A percentile compares a stretch with the other conserved stretches of the same genome.
These are phyloP conservation scores for Nilaparvata lugens DNA, from an alignment of 1,140 invertebrate species.

Conservation along the genomic window DNA sequence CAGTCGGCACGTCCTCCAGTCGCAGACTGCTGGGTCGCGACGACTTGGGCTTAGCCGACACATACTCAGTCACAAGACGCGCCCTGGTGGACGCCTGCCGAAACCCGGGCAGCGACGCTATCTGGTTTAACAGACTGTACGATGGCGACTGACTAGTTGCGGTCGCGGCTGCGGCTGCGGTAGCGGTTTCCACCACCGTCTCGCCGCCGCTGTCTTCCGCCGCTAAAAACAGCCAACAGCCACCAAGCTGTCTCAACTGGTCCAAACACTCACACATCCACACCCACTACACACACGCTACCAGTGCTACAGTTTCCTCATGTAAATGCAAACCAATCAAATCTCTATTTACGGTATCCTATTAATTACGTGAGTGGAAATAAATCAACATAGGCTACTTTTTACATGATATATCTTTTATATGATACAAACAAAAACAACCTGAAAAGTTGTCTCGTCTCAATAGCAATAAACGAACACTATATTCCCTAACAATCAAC, in stretches of 20 bases:
- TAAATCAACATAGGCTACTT: too few species aligned
- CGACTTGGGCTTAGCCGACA: conserved; percentile 36
- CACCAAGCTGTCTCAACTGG: conserved; percentile 15
- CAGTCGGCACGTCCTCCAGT: conserved; percentile 44
- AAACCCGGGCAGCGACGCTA: conserved; percentile 50
- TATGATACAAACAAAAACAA: too few species aligned
- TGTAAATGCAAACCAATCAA: too few species aligned
- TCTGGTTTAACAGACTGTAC: conserved; percentile 44
- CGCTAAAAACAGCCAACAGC: conserved; percentile 9
- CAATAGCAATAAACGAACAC: too few species aligned
- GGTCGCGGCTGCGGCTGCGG: too few species aligned
- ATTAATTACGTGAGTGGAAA: too few species aligned
- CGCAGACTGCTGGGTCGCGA: conserved; percentile 27
- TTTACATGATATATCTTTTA: too few species aligned
- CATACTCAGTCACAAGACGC: conserved; percentile 52
- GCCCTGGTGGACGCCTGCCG: conserved; percentile 47
- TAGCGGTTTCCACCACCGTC: conserved; percentile 13
- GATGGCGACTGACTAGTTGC: neutral
- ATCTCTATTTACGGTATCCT: too few species aligned
- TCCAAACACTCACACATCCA: conserved; percentile 2
- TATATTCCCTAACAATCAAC: too few species aligned
- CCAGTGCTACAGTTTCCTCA: too few species aligned
- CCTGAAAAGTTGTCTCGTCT: too few species aligned
- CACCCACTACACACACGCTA: neutral
- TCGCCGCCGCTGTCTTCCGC: conserved; percentile 22